Evolutionary conservation across 2,888 invertebrate genomes (phyloP).

Genomic region (Lepeophtheirus nordmannii): DNA sequence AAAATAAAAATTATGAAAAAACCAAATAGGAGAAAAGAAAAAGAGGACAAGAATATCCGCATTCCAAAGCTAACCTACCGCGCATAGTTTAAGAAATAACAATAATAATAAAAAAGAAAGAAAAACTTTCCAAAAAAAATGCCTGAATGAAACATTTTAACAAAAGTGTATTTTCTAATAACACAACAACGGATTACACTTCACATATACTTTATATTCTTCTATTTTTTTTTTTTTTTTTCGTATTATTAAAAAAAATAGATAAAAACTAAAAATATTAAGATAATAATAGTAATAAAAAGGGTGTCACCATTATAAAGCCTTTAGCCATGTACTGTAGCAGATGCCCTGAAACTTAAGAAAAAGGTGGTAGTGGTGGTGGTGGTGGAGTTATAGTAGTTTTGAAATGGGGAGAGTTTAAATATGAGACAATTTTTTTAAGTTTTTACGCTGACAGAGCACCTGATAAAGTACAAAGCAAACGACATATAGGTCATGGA

Average conservation of each 20-base stretch:
- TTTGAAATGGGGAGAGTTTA: not conserved
- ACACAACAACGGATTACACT: not conserved
- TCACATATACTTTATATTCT: too few relatives aligned
- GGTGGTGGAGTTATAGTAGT: not conserved
- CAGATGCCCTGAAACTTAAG: constrained; percentile 3
- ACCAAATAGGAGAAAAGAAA: not conserved
- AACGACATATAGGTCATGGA: not conserved
- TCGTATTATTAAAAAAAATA: not conserved
- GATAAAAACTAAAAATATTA: not conserved
- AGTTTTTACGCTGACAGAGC: constrained; percentile 5
- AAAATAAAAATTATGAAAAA: not conserved
- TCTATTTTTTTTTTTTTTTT: too few relatives aligned
- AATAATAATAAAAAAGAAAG: not conserved
- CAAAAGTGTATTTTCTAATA: not conserved
- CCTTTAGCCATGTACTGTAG: constrained; percentile 6
- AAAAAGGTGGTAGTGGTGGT: not conserved
- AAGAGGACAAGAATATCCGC: constrained; percentile 7
- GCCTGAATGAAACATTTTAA: not conserved
- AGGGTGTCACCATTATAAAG: not conserved
- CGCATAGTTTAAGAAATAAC: too few relatives aligned
- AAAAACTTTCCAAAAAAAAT: not conserved
- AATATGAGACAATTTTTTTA: not conserved
- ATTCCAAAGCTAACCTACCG: not conserved
- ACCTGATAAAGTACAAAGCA: constrained; percentile 8
- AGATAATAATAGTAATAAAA: too few relatives aligned